A percentile compares a stretch with the other conserved stretches of the same genome.
Conservation (phyloP, 2,113 vertebrate species). For the Tupaia chinensis region DNA sequence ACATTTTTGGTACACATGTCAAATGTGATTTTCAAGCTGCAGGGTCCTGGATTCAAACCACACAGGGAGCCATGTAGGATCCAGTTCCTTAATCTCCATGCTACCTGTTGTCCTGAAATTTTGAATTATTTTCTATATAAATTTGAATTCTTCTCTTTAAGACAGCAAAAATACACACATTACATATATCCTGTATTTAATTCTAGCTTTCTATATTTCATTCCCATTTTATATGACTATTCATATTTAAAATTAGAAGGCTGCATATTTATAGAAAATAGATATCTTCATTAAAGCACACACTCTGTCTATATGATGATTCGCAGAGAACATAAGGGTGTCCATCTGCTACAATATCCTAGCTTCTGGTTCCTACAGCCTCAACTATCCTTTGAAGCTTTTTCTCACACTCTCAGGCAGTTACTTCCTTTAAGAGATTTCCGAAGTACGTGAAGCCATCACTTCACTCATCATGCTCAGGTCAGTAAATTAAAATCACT, state of each 20-base stretch:
- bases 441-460: not conserved
- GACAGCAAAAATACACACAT: not conserved
- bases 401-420: rapidly evolving
- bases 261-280: not conserved
- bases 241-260: slow-evolving; percentile 2
- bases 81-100: no score
- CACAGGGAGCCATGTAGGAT: no score
- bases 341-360: not conserved
- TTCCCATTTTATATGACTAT: not conserved
- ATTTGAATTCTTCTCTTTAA: slow-evolving; percentile 21
- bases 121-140: not conserved
- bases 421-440: not conserved
- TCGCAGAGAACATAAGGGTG: not conserved
- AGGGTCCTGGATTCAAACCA: no score
- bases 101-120: no score
- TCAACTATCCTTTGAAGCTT: not conserved
- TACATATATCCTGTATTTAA: not conserved
- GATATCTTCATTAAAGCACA: not conserved
- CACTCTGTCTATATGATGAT: not conserved
- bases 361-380: not conserved
- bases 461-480: not conserved
- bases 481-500: not conserved
- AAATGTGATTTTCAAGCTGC: no score
- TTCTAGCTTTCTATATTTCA: slow-evolving; percentile 11
- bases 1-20: no score